These are phyloP conservation scores for Odontocerum albicorne DNA, from an alignment of 2,888 invertebrate species.

Conservation along the genomic window DNA sequence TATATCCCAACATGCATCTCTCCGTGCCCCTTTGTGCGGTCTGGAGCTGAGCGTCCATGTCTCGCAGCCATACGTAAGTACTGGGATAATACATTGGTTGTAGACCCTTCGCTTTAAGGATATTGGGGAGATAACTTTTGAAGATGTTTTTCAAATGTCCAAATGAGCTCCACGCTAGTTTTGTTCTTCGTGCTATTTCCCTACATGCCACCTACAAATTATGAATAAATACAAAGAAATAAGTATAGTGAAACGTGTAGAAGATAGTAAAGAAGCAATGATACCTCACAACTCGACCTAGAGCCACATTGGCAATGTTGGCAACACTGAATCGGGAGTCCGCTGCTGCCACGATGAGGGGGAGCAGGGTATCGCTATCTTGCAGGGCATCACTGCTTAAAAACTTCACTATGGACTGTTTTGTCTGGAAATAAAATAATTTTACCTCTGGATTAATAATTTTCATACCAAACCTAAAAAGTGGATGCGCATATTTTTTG, in stretches of 20 bases:
- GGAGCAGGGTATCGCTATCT: slow-evolving; percentile 72
- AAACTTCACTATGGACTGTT: slow-evolving; percentile 80
- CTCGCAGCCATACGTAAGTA: too few species aligned
- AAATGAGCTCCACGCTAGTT: too few species aligned
- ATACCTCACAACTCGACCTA: slow-evolving; percentile 75
- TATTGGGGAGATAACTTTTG: too few species aligned
- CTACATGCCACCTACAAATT: not conserved
- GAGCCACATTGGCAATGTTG: slow-evolving; percentile 81
- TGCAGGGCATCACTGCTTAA: slow-evolving; percentile 76
- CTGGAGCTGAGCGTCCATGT: too few species aligned
- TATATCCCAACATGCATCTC: too few species aligned
- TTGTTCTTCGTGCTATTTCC: too few species aligned
- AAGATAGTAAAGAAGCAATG: not conserved
- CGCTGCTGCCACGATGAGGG: slow-evolving; percentile 82
- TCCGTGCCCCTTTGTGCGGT: too few species aligned
- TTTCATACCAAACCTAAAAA: not conserved
- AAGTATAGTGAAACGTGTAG: too few species aligned
- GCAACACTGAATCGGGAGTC: slow-evolving; percentile 89
- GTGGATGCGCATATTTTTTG: not conserved
- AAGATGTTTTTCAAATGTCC: too few species aligned
- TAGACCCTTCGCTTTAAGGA: too few species aligned
- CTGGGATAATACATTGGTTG: too few species aligned
- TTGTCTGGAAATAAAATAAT: slow-evolving; percentile 56
- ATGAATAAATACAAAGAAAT: not conserved
- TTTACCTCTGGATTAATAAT: slow-evolving; percentile 4